Base-by-base conservation (phyloP, 2,797 vertebrate genomes). In the Pelodytes ibericus region DNA sequence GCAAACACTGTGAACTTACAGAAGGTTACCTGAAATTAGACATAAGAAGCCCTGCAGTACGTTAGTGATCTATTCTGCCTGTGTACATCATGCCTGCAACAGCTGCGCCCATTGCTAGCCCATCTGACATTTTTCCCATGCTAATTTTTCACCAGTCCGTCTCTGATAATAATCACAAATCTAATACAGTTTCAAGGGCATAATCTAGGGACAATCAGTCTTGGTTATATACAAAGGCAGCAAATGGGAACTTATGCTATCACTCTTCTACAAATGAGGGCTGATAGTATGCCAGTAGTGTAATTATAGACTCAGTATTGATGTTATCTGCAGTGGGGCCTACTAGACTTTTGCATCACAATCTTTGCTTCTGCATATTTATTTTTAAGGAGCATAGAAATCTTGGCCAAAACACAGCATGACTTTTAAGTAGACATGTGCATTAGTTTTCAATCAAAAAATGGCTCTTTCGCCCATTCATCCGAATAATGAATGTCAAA, bases 1-100 rank as follows among this genome's bases (percentile, higher is more conserved):
- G 18, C 5, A 27, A 65, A 27, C 24, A 9, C 4, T 39, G 61
- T 26, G 29, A n/a, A n/a, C 5, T 13, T 53, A 30, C 71, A 63
- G 41, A 72, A 72, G 36, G 75, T 71, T 77, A 64, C 61, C 49
- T 71, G 71, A 71, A 71, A 77, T 77, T 70, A 77, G 74, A 58
- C 16, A 25, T 27, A 74, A 39, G 66, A 64, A 70, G 15, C 49
- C 60, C 68, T 71, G 60, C 29, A 65, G 61, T 77, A 71, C 41
- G 71, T 71, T 59, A 71, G 66, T 59, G 51, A 64, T 31, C 59
- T 61, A 49, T 77, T 58, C 49, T 58, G 60, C 25, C 59, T 53
- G 16, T 62, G 41, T 27, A 64, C 74, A 64, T n/a, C n/a, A n/a
- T 25, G 60, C 36, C 74, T 77, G 51, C 22, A 71, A 65, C 75